Conservation (phyloP, 1,140 invertebrate genomes). For the Heliconius eleuchia region DNA sequence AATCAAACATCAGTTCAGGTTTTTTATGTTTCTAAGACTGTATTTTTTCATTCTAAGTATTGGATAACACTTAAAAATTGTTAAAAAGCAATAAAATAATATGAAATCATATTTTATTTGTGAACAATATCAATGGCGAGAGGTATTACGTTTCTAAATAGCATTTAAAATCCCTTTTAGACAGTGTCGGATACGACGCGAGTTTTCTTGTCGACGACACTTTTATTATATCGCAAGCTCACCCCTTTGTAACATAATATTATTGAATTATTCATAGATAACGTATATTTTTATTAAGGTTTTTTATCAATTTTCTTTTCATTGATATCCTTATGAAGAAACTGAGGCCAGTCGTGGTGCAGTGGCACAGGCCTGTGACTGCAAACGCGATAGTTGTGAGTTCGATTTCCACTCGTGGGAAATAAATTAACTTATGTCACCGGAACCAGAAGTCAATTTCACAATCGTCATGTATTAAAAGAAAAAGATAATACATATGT, state of each 20-base stretch:
- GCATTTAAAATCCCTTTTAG: slow-evolving; percentile 4
- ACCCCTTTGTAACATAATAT: background rate
- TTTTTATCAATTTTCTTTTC: background rate
- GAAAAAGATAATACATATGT: background rate
- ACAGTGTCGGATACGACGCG: background rate
- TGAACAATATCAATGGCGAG: background rate
- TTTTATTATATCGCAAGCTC: slow-evolving; percentile 8
- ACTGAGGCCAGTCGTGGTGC: background rate
- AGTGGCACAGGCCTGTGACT: too few species aligned
- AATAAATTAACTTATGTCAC: too few species aligned
- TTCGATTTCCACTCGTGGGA: too few species aligned
- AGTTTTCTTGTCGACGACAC: slow-evolving; percentile 6
- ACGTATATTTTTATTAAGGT: background rate
- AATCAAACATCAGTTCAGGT: too few species aligned
- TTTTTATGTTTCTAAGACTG: background rate
- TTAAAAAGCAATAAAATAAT: too few species aligned
- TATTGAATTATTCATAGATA: slow-evolving; percentile 14
- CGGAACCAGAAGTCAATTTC: too few species aligned
- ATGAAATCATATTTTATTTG: background rate
- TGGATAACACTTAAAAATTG: too few species aligned
- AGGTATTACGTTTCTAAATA: background rate
- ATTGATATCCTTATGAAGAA: background rate
- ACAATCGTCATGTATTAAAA: too few species aligned
- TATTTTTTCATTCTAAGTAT: too few species aligned
- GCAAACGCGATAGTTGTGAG: too few species aligned